Conservation (phyloP, 2,797 vertebrate species). For the Tragopan temminckii region DNA sequence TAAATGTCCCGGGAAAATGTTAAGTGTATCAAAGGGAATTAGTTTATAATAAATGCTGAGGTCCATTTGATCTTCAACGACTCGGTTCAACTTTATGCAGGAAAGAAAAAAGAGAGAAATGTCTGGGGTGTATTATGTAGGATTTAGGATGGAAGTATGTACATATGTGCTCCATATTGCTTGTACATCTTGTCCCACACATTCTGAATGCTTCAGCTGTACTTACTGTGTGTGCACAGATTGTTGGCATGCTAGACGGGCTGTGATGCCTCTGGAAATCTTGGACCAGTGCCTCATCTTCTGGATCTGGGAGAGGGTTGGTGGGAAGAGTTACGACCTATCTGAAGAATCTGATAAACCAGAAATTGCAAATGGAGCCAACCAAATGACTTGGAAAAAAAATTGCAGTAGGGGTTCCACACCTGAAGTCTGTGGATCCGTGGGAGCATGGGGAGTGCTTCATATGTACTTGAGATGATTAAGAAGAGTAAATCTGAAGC, state of each 20-base stretch:
- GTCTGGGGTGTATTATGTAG: neutral
- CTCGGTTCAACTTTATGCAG: neutral
- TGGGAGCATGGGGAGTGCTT: neutral
- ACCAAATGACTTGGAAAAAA: neutral
- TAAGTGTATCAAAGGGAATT: conserved; percentile 11
- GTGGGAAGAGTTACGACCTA: neutral
- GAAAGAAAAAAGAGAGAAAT: neutral
- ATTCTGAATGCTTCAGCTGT: neutral
- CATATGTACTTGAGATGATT: neutral
- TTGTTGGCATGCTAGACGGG: neutral
- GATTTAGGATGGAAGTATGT: conserved; percentile 36
- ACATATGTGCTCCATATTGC: conserved; percentile 45
- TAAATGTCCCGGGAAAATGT: conserved; percentile 1
- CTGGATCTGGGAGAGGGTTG: neutral
- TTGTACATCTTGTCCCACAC: neutral
- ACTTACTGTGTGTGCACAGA: neutral
- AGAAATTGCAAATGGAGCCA: neutral
- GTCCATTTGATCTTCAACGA: neutral
- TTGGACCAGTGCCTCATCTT: conserved; percentile 25
- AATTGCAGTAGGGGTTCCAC: neutral
- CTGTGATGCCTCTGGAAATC: conserved; percentile 35
- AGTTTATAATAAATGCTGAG: neutral
- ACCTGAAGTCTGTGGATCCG: neutral
- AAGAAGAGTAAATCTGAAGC: neutral
- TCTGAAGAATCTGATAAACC: neutral